Base-by-base conservation (phyloP, 2,113 vertebrate species). In the Siphamia tubifer region DNA sequence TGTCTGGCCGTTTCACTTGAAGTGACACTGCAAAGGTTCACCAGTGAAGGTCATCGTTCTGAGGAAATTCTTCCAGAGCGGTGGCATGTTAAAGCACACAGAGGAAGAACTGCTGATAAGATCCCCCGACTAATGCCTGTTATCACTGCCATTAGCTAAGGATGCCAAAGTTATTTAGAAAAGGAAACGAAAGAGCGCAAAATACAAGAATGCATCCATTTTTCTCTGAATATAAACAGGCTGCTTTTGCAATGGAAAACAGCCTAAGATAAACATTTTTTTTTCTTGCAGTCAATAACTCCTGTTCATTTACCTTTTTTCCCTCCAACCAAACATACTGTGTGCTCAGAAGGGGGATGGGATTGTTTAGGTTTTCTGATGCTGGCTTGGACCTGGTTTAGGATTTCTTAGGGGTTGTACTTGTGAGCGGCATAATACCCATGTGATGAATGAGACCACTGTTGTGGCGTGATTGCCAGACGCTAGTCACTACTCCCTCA, bases 361-460 rank as follows among this genome's bases (percentile, higher is more conserved):
- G 64, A 25, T 66, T 77, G 77, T 81, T 73, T 45, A 60, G 80
- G 49, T 53, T 53, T 61, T 81, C 47, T 66, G 43, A 76, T 78
- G 54, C 38, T 11, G 38, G 62, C 35, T 56, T 53, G 70, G 58
- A 60, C 63, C 48, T 69, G 74, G 85, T 75, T 30, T 89, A 82
- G 75, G 51, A 79, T 91, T 87, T 88, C 81, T 75, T 65, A 68
- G 62, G 78, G 76, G 78, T 47, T 77, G 83, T 90, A 90, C 83
- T 88, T 89, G 86, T 43, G 55, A 58, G 81, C 63, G 10, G 68
- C 63, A 82, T 83, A 81, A 82, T 85, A 51, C 82, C 53, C 77
- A 68, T 83, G 84, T 88, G 85, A 88, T 91, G 90, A 91, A 91
- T 91, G 85, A 89, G 55, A 47, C 74, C 82, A 79, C 79, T 91